Evolutionary conservation across 2,888 invertebrate genomes (phyloP).

Genomic region (Dascillus cervinus): DNA sequence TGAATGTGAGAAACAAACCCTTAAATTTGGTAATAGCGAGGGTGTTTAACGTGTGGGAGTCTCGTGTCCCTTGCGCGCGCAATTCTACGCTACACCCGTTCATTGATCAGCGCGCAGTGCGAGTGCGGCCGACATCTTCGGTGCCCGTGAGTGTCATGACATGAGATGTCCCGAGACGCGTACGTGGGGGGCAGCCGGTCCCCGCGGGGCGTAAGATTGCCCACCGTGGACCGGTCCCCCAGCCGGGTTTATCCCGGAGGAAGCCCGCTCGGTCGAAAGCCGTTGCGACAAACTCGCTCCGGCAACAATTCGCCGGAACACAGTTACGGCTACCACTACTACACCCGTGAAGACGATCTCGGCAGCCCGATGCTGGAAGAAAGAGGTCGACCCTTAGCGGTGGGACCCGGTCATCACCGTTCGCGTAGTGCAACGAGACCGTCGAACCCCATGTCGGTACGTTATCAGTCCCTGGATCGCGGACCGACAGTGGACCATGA

Average conservation of each 20-base stretch:
- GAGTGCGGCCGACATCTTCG: conserved; percentile 28
- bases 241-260: conserved; percentile 67
- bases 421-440: conserved; percentile 69
- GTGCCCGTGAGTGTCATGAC: conserved; percentile 29
- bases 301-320: conserved; percentile 56
- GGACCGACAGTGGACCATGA: conserved; percentile 52
- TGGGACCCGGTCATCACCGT: conserved; percentile 59
- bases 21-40: conserved; percentile 14
- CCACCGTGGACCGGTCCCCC: conserved; percentile 85
- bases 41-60: conserved; percentile 28
- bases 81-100: conserved; percentile 40
- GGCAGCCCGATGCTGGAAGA: conserved; percentile 82
- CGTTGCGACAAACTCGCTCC: conserved; percentile 45
- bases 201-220: conserved; percentile 65
- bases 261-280: conserved; percentile 28
- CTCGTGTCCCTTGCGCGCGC: conserved; percentile 35
- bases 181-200: conserved; percentile 57
- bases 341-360: conserved; percentile 73
- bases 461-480: conserved; percentile 48
- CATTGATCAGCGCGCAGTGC: conserved; percentile 41
- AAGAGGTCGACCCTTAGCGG: conserved; percentile 51
- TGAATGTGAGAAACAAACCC: no score
- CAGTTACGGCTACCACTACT: conserved; percentile 49
- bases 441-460: conserved; percentile 49
- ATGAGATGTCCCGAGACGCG: conserved; percentile 55